These are phyloP conservation scores for Norana najaformis DNA, from an alignment of 2,888 invertebrate genomes.

Conservation along the genomic window DNA sequence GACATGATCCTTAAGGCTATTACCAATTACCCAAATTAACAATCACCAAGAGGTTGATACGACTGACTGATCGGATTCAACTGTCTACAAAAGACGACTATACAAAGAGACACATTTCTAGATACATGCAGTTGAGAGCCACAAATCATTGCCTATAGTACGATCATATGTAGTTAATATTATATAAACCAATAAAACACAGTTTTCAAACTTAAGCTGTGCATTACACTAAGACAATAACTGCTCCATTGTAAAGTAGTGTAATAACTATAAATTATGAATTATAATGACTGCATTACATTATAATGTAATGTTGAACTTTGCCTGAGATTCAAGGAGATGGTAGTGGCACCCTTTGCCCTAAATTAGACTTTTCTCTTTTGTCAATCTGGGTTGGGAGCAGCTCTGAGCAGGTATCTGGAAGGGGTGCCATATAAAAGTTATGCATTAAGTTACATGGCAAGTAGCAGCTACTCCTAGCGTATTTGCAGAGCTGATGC, in stretches of 20 bases:
- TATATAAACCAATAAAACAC: not conserved
- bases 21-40: not conserved
- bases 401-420: no score
- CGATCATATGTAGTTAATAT: not conserved
- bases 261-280: not conserved
- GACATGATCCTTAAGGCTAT: not conserved
- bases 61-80: not conserved
- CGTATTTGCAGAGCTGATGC: not conserved
- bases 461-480: not conserved
- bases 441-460: no score
- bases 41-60: not conserved
- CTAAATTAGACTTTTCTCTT: no score
- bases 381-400: no score
- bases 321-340: not conserved
- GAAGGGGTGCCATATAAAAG: no score
- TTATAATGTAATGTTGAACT: not conserved
- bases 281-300: not conserved
- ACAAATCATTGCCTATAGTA: not conserved
- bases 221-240: not conserved
- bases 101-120: not conserved
- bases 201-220: no score
- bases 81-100: not conserved
- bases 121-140: not conserved
- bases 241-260: not conserved
- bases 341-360: not conserved